Evolutionary conservation across 2,113 vertebrate genomes (phyloP), one percentile per base, ranked within the genome.

Genomic region (Phycodurus eques): DNA sequence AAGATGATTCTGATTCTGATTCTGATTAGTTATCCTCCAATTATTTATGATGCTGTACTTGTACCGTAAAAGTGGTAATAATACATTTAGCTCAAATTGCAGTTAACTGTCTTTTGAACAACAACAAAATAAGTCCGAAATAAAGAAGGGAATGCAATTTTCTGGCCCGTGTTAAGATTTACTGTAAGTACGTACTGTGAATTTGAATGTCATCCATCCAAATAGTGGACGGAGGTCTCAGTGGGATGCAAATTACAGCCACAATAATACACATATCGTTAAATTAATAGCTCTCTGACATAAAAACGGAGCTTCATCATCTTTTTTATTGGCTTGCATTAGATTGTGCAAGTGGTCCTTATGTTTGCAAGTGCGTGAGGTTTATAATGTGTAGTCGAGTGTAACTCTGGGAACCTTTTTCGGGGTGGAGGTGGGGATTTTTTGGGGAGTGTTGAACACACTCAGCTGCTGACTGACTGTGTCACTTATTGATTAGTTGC

Each of bases 401-500:
- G 73, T 82, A 80, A 87, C 84, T 87, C 87, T 88, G 91, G 91
- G 88, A 89, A 90, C 74, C 19, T 83, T 12, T 59, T 27, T 59
- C 17, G 15, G 61, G 84, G 87, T 80, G 87, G 76, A 78, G 81
- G 0, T 11, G 2, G 43, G 43, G n/a, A 8, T 27, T 5, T 22
- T 22, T n/a, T 13, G 6, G 63, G 63, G 63, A 42, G 42, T 65
- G 88, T 76, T 65, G 83, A 60, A 47, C 65, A 49, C 80, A 59
- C 78, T 83, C 68, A 4, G 86, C 87, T 80, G 63, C 14, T 94
- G 93, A 93, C 92, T 88, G 91, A 92, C 85, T 93, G 91, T 94
- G 94, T 93, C 93, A 93, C 90, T 91, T 96, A 97, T 97, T 97
- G 96, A 96, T 96, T 97, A 95, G 93, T 94, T 98, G 96, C 95